phyloP scores from a whole-genome alignment of 2,113 vertebrate genomes.

The Laticauda laticaudata region DNA sequence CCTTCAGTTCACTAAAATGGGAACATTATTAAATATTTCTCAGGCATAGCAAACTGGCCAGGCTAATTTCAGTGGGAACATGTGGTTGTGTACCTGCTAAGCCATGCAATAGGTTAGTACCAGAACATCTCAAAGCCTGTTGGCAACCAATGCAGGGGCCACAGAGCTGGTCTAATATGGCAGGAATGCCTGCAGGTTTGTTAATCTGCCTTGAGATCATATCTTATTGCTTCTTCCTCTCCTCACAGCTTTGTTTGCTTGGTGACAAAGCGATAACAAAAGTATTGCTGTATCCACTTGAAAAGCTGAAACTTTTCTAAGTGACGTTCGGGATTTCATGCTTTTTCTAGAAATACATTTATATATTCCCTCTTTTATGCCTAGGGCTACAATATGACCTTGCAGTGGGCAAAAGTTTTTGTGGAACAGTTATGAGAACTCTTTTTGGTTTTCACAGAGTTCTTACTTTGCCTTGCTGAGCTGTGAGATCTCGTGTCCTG shows the following conservation, averaged over 20 bases:
- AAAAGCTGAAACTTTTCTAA: neutral
- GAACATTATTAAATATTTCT: neutral
- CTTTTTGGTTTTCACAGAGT: accelerated
- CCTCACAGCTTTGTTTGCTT: neutral
- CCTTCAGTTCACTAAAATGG: neutral
- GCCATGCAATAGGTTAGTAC: neutral
- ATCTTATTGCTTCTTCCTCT: neutral
- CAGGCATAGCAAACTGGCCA: neutral
- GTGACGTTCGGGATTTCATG: neutral
- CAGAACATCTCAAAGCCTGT: neutral
- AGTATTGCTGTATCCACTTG: neutral
- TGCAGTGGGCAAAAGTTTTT: neutral
- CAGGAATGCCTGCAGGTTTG: neutral
- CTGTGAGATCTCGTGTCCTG: constrained; percentile 84
- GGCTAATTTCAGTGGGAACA: neutral
- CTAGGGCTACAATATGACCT: neutral
- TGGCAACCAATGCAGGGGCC: neutral
- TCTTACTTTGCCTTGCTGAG: constrained; percentile 86
- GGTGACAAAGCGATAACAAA: neutral
- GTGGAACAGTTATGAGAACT: neutral
- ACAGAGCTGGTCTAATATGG: neutral
- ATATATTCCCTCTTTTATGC: neutral
- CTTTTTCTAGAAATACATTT: neutral
- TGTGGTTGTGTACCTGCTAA: neutral
- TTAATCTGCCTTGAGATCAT: neutral